Conservation (phyloP, 2,888 invertebrate species). For the Plagodis dolabraria region DNA sequence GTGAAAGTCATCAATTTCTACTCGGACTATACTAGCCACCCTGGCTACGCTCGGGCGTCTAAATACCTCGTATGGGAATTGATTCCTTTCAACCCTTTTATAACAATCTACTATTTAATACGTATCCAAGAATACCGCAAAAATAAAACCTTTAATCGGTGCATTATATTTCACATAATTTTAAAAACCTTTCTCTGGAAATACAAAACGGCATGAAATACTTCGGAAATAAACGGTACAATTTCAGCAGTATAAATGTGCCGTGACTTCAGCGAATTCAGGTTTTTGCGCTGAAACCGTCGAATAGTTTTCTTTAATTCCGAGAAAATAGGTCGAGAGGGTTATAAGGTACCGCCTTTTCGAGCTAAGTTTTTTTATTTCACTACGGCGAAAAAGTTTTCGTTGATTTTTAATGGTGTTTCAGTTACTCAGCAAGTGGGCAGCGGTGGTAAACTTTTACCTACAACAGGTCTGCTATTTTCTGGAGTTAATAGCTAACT, state of each 20-base stretch:
- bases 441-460: not conserved
- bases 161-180: no score
- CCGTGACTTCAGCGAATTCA: conserved; percentile 27
- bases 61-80: no score
- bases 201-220: conserved; percentile 21
- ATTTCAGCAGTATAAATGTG: conserved; percentile 24
- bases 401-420: not conserved
- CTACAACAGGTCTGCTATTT: no score
- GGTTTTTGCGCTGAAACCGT: conserved; percentile 22
- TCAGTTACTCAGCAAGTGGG: not conserved
- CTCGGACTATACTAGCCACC: no score
- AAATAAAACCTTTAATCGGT: no score
- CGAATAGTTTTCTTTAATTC: conserved; percentile 29
- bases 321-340: conserved; percentile 22
- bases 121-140: no score
- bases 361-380: not conserved
- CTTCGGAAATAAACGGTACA: conserved; percentile 26
- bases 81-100: no score
- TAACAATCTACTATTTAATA: no score
- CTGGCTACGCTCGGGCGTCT: no score
- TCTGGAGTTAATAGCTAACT: no score
- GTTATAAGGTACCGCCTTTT: conserved; percentile 20
- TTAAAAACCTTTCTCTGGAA: conserved; percentile 2
- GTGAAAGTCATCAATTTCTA: no score
- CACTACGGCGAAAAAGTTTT: not conserved